Percentiles rank a stretch among this genome's conserved stretches.
Evolutionary conservation across 30 jellyfish, hydroid and myxozoan species (phyloP).

Genomic region (Mastigias papua): DNA sequence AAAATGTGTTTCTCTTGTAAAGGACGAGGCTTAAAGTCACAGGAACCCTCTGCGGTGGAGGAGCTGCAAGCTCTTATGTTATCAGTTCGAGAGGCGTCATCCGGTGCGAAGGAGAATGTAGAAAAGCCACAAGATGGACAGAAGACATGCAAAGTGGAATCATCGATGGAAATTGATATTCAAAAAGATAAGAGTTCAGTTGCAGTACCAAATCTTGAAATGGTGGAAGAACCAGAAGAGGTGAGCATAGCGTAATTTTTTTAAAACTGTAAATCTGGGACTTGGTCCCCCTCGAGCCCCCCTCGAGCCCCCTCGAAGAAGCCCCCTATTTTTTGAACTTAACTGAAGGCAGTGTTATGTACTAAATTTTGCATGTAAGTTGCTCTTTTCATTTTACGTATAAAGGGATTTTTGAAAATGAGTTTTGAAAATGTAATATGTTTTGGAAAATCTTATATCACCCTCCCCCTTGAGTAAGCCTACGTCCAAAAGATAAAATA

Average conservation of each 20-base stretch:
- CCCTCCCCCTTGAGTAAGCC: too few relatives aligned
- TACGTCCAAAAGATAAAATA: too few relatives aligned
- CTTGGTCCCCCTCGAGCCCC: too few relatives aligned
- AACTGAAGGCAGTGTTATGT: too few relatives aligned
- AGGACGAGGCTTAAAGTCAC: conserved; percentile 58
- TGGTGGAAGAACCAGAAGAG: conserved; percentile 97
- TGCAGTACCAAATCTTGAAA: conserved; percentile 82
- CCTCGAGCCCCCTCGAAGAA: too few relatives aligned
- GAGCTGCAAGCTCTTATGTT: conserved; percentile 76
- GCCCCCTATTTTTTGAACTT: too few relatives aligned
- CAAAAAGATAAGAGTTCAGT: conserved; percentile 60
- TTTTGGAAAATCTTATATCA: too few relatives aligned
- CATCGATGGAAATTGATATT: conserved; percentile 54
- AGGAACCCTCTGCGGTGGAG: conserved; percentile 82
- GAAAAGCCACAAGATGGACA: conserved; percentile 52
- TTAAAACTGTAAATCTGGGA: too few relatives aligned
- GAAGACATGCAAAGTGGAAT: conserved; percentile 37
- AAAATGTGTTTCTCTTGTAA: not conserved
- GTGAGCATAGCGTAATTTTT: conserved; percentile 20
- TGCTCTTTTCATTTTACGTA: too few relatives aligned
- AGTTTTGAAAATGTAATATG: too few relatives aligned
- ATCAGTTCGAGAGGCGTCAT: conserved; percentile 55
- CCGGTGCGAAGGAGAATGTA: conserved; percentile 22
- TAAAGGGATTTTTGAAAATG: too few relatives aligned
- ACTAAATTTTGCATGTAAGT: too few relatives aligned